These are phyloP conservation scores for Kradibia gibbosae DNA, from an alignment of 1,140 invertebrate genomes.

Conservation along the genomic window DNA sequence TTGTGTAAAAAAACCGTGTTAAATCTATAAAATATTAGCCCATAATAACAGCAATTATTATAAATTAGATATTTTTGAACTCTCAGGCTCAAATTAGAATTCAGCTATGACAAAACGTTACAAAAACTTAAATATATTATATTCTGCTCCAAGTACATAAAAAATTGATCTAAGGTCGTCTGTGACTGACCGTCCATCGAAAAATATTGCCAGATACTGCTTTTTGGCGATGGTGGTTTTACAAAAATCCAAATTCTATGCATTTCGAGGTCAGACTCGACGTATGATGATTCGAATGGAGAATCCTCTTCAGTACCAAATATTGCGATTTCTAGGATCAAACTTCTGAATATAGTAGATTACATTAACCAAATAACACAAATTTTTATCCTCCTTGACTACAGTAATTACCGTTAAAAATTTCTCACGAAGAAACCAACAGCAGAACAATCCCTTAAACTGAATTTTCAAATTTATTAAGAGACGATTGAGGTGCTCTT, in stretches of 20 bases:
- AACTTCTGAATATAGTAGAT: too few relatives aligned
- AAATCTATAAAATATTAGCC: background rate
- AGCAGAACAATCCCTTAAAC: background rate
- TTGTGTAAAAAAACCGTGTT: background rate
- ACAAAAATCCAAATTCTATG: background rate
- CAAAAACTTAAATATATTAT: constrained; percentile 6
- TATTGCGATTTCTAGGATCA: too few relatives aligned
- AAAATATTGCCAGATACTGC: background rate
- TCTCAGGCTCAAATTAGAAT: background rate
- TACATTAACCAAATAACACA: too few relatives aligned
- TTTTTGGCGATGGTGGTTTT: background rate
- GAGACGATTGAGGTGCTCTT: background rate
- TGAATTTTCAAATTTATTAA: background rate
- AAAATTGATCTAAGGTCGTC: background rate
- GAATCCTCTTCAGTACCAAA: too few relatives aligned
- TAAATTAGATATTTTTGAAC: background rate
- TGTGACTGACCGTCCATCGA: background rate
- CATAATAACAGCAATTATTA: background rate
- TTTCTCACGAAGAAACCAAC: background rate
- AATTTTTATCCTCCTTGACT: too few relatives aligned
- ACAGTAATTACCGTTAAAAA: background rate
- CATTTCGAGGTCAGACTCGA: too few relatives aligned
- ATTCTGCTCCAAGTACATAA: background rate
- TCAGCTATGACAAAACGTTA: background rate
- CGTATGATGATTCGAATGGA: too few relatives aligned